Percentiles rank a stretch among this genome's conserved stretches.
Conservation (phyloP, 2,888 invertebrate genomes). For the Mactromeris polynyma region DNA sequence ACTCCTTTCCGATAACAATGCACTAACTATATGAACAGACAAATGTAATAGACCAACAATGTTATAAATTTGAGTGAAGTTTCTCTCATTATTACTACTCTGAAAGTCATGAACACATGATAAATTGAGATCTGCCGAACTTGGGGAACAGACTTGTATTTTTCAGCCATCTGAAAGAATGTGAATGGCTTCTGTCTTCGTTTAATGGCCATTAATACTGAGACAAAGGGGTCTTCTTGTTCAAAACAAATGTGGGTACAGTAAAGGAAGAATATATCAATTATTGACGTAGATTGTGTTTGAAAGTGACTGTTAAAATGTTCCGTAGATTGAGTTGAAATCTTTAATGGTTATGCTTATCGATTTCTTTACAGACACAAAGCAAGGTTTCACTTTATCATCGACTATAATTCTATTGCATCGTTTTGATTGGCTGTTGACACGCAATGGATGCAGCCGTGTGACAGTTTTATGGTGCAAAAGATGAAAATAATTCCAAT, state of each 20-base stretch:
- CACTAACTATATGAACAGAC: too few species aligned
- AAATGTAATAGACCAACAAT: too few species aligned
- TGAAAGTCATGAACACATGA: not conserved
- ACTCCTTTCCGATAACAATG: not conserved
- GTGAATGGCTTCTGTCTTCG: not conserved
- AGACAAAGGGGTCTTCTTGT: not conserved
- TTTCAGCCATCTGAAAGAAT: not conserved
- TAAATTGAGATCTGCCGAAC: not conserved
- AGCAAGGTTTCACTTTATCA: slow-evolving; percentile 11
- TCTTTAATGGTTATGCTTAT: slow-evolving; percentile 6
- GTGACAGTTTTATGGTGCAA: not conserved
- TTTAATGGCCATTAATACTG: not conserved
- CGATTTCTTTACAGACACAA: slow-evolving; percentile 1
- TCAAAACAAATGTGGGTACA: not conserved
- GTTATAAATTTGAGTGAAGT: too few species aligned
- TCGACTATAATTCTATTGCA: not conserved
- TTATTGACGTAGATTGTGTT: slow-evolving; percentile 10
- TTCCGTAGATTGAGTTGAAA: not conserved
- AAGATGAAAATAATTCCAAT: not conserved
- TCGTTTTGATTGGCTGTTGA: not conserved
- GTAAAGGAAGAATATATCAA: not conserved
- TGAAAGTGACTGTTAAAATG: slow-evolving; percentile 12
- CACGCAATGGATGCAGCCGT: slow-evolving; percentile 4
- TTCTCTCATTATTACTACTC: too few species aligned
- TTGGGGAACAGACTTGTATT: not conserved